phyloP scores from a whole-genome alignment of 1,140 invertebrate species.

The Procambarus virginalis region DNA sequence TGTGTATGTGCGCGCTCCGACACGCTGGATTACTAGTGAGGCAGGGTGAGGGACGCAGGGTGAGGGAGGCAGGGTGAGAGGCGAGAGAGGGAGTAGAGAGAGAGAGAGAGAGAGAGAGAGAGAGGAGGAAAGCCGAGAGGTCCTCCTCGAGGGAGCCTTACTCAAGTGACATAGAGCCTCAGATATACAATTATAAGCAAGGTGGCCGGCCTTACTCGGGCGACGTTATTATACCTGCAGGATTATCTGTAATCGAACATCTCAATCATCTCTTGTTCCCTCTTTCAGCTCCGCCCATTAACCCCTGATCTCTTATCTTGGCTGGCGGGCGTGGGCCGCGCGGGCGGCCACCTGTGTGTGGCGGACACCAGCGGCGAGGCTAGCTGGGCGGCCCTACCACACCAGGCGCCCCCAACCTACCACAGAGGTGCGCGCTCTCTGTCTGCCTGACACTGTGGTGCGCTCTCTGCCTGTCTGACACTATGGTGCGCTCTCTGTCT shows the following conservation, averaged over 20 bases:
- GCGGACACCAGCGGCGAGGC: constrained; percentile 33
- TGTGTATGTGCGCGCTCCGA: constrained; percentile 2
- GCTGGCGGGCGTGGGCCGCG: neutral
- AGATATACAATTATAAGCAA: neutral
- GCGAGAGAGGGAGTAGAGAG: neutral
- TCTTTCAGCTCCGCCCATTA: constrained; percentile 54
- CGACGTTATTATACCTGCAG: neutral
- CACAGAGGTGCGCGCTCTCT: neutral
- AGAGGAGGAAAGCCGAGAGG: neutral
- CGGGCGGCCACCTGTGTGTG: neutral
- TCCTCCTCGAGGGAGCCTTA: neutral
- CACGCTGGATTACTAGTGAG: neutral
- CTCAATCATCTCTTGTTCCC: constrained; percentile 42
- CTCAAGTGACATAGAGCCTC: neutral
- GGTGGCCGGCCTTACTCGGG: neutral
- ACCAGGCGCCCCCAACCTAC: neutral
- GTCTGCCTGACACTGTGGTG: no score
- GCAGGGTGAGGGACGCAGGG: neutral
- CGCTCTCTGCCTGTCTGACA: no score
- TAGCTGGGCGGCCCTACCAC: constrained; percentile 46
- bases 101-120: neutral
- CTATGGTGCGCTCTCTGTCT: no score
- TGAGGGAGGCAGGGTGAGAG: neutral
- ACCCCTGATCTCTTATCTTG: constrained; percentile 45
- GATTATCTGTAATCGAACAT: constrained; percentile 25